Conservation (phyloP, 1,140 invertebrate genomes). For the Mactra quadrangularis region DNA sequence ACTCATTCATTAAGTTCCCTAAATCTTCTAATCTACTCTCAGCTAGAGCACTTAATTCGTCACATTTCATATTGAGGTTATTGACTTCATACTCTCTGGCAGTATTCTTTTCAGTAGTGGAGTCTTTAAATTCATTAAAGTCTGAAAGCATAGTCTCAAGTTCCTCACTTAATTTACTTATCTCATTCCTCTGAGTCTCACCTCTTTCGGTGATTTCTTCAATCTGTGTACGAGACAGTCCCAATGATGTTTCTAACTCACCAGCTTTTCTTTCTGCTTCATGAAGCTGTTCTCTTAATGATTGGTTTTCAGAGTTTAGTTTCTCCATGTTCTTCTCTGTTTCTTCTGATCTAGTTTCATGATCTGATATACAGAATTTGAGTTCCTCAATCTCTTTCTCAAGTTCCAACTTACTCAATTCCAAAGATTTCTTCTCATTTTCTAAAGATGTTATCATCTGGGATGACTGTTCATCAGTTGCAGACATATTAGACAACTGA, state of each 20-base stretch:
- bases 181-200: background rate
- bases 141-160: slow-evolving; percentile 2
- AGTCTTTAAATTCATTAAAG: slow-evolving; percentile 18
- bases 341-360: slow-evolving; percentile 3
- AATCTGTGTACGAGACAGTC: background rate
- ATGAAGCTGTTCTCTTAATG: slow-evolving; percentile 18
- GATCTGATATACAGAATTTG: slow-evolving; percentile 3
- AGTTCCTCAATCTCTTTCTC: slow-evolving; percentile 26
- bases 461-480: slow-evolving; percentile 1
- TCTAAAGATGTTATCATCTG: background rate
- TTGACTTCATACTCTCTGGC: background rate
- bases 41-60: slow-evolving; percentile 19
- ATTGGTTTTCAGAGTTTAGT: slow-evolving; percentile 12
- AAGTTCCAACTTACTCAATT: background rate
- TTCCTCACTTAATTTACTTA: slow-evolving; percentile 10
- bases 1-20: background rate
- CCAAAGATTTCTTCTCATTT: background rate
- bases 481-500: slow-evolving; percentile 10
- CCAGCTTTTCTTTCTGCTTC: background rate
- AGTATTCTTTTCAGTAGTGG: background rate
- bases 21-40: background rate
- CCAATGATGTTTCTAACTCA: background rate
- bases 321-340: slow-evolving; percentile 11
- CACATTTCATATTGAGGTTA: background rate
- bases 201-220: slow-evolving; percentile 11